Conservation (phyloP, 2,113 vertebrate genomes). For the Seriola quinqueradiata region DNA sequence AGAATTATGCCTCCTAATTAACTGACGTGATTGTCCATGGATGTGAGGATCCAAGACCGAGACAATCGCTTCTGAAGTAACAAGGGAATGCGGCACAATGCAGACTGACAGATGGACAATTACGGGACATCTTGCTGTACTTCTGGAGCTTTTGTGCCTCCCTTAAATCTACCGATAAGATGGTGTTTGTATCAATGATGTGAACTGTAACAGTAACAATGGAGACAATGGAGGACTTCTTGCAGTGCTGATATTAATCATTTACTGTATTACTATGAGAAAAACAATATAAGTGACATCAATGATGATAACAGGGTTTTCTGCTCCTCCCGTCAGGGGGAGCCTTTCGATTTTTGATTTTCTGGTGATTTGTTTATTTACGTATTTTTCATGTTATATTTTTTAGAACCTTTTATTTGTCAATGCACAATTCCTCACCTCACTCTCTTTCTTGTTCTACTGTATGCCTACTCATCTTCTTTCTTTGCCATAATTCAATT, state of each 20-base stretch:
- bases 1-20: conserved; percentile 53
- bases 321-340: conserved; percentile 68
- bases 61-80: conserved; percentile 68
- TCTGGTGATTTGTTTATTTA: conserved; percentile 66
- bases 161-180: conserved; percentile 52
- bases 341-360: conserved; percentile 59
- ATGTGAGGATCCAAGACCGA: conserved; percentile 59
- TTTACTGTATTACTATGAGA: conserved; percentile 81
- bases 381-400: conserved; percentile 74
- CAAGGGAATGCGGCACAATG: conserved; percentile 31
- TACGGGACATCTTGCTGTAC: conserved; percentile 51
- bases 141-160: conserved; percentile 77
- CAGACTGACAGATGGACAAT: conserved; percentile 41
- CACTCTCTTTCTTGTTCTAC: conserved; percentile 49
- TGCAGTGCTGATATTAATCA: conserved; percentile 80
- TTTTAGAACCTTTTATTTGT: conserved; percentile 72
- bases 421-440: conserved; percentile 73
- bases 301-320: conserved; percentile 87
- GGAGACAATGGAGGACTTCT: conserved; percentile 59
- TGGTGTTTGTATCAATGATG: conserved; percentile 71
- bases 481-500: conserved; percentile 76
- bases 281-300: conserved; percentile 80
- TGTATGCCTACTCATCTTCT: conserved; percentile 68
- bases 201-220: conserved; percentile 69
- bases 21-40: conserved; percentile 63